Conservation (phyloP, 2,888 invertebrate genomes). For the Acleris literana region DNA sequence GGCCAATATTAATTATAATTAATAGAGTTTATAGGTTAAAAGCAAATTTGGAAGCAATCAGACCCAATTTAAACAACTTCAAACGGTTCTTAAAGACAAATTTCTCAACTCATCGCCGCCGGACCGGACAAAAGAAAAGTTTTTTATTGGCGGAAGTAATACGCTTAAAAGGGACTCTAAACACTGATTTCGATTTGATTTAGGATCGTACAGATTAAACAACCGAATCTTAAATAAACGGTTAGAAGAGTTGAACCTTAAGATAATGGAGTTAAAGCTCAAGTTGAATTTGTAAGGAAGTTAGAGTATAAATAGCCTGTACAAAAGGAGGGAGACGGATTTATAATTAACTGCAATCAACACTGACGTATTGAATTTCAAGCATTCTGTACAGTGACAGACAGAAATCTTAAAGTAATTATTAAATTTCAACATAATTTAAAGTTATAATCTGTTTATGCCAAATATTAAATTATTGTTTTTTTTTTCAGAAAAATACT, state of each 20-base stretch:
- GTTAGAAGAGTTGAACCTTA: conserved; percentile 47
- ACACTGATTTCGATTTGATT: conserved; percentile 77
- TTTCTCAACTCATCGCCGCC: conserved; percentile 38
- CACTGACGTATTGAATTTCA: conserved; percentile 82
- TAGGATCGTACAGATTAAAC: conserved; percentile 69
- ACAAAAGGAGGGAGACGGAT: conserved; percentile 79
- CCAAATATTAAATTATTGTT: no score
- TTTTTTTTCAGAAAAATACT: no score
- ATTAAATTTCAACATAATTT: background rate
- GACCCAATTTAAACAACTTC: conserved; percentile 34
- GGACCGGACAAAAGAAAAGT: conserved; percentile 59
- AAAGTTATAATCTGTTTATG: no score
- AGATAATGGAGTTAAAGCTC: conserved; percentile 19
- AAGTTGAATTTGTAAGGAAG: conserved; percentile 32
- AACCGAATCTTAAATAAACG: conserved; percentile 47
- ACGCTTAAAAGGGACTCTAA: conserved; percentile 66
- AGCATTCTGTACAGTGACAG: conserved; percentile 64
- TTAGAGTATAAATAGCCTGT: conserved; percentile 65
- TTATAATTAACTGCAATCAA: conserved; percentile 84
- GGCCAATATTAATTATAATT: conserved; percentile 19
- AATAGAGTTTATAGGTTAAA: conserved; percentile 34
- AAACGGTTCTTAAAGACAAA: conserved; percentile 35
- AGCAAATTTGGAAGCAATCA: conserved; percentile 35
- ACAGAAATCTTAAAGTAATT: conserved; percentile 40
- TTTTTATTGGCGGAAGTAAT: conserved; percentile 79